Evolutionary conservation across 2,797 vertebrate species (phyloP).

Genomic region (Hemitrygon akajei): DNA sequence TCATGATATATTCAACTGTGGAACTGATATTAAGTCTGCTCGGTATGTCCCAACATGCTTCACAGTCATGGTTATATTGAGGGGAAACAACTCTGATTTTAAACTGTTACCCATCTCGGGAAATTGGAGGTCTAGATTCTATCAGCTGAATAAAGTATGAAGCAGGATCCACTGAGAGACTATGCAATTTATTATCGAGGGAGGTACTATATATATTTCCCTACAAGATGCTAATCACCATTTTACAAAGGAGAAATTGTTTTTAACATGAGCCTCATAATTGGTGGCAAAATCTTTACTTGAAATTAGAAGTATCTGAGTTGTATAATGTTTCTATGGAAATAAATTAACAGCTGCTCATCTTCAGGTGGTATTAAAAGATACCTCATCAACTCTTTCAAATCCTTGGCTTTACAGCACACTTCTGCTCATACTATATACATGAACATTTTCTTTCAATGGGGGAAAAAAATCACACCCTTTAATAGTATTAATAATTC

Average conservation of each 20-base stretch:
- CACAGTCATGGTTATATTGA: background rate
- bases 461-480: background rate
- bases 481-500: background rate
- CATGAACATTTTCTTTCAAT: background rate
- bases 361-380: background rate
- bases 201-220: too few relatives aligned
- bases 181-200: too few relatives aligned
- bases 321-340: background rate
- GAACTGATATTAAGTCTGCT: background rate
- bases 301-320: too few relatives aligned
- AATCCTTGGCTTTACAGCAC: background rate
- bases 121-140: background rate
- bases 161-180: background rate
- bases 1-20: background rate
- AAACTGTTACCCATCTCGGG: background rate
- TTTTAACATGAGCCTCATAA: background rate
- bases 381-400: background rate
- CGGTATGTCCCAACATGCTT: too few relatives aligned
- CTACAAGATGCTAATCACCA: background rate
- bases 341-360: background rate
- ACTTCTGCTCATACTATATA: too few relatives aligned
- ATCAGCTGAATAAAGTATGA: background rate
- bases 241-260: background rate
- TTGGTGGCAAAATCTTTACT: background rate
- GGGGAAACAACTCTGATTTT: background rate